Conservation (phyloP, 2,888 invertebrate genomes). For the Pollenia labialis region DNA sequence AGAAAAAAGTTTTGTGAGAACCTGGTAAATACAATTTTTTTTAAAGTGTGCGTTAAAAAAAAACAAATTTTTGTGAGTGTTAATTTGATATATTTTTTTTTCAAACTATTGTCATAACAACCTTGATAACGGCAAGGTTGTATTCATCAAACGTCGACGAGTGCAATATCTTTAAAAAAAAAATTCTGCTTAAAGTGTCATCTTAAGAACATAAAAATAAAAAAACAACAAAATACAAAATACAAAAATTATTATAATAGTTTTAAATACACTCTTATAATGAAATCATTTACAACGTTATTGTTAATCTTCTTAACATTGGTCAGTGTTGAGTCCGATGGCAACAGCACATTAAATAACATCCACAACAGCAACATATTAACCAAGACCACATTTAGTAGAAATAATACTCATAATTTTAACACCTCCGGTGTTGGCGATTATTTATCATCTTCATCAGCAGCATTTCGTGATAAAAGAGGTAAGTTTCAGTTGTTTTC, state of each 20-base stretch:
- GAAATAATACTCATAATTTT: slow-evolving; percentile 52
- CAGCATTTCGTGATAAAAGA: slow-evolving; percentile 70
- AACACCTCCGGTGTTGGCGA: slow-evolving; percentile 50
- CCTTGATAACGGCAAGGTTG: slow-evolving; percentile 65
- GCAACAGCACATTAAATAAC: slow-evolving; percentile 25
- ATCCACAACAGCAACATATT: slow-evolving; percentile 29
- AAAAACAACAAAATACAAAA: neutral
- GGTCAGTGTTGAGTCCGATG: slow-evolving; percentile 59
- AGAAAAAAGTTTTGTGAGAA: neutral
- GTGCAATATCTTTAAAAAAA: slow-evolving; percentile 6
- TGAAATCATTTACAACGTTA: slow-evolving; percentile 60
- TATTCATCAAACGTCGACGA: slow-evolving; percentile 11
- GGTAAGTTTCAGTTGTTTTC: slow-evolving; percentile 61
- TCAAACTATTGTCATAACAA: slow-evolving; percentile 38
- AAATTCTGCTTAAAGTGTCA: slow-evolving; percentile 51
- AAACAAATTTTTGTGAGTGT: slow-evolving; percentile 11
- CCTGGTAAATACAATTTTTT: neutral
- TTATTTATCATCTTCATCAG: slow-evolving; percentile 41
- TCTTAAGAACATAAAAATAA: slow-evolving; percentile 29
- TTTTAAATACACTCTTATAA: slow-evolving; percentile 13
- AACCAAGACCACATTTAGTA: slow-evolving; percentile 57
- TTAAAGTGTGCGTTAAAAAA: slow-evolving; percentile 4
- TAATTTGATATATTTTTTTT: neutral
- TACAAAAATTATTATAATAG: slow-evolving; percentile 4
- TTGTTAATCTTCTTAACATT: slow-evolving; percentile 66